Evolutionary conservation across 2,888 invertebrate genomes (phyloP).

Genomic region (Coecobrya sp.): DNA sequence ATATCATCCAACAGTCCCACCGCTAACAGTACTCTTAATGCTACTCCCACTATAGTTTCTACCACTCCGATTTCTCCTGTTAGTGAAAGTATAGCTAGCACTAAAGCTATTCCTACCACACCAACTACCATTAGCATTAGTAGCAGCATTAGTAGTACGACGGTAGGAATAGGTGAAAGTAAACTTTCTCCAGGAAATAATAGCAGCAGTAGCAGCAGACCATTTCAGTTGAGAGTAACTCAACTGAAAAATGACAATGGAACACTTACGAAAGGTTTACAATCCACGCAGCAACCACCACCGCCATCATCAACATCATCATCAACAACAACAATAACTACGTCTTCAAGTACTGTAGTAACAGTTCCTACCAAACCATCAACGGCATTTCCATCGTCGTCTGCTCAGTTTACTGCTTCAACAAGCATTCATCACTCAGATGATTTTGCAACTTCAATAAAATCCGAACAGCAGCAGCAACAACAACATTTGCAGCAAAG

Average conservation of each 20-base stretch:
- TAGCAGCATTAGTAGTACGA: neutral
- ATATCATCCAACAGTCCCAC: conserved; percentile 34
- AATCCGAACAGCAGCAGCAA: conserved; percentile 66
- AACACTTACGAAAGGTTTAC: conserved; percentile 41
- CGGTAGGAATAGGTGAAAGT: conserved; percentile 48
- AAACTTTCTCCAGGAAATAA: conserved; percentile 65
- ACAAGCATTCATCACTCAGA: conserved; percentile 60
- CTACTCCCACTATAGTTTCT: conserved; percentile 10
- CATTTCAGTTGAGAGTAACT: conserved; percentile 52
- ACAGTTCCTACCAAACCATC: conserved; percentile 37
- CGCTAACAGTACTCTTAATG: neutral
- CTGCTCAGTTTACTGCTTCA: conserved; percentile 64
- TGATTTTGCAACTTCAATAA: conserved; percentile 72
- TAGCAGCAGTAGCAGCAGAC: conserved; percentile 38
- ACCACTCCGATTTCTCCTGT: neutral
- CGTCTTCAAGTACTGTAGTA: neutral
- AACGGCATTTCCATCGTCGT: conserved; percentile 42
- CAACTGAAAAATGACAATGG: conserved; percentile 78
- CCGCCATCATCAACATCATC: conserved; percentile 22
- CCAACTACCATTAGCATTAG: conserved; percentile 23
- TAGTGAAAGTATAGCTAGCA: neutral
- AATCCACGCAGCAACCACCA: conserved; percentile 57
- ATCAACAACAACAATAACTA: neutral
- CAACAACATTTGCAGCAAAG: conserved; percentile 75
- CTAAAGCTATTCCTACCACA: neutral